Conservation (phyloP, 2,888 invertebrate species). For the Leptothorax acervorum region DNA sequence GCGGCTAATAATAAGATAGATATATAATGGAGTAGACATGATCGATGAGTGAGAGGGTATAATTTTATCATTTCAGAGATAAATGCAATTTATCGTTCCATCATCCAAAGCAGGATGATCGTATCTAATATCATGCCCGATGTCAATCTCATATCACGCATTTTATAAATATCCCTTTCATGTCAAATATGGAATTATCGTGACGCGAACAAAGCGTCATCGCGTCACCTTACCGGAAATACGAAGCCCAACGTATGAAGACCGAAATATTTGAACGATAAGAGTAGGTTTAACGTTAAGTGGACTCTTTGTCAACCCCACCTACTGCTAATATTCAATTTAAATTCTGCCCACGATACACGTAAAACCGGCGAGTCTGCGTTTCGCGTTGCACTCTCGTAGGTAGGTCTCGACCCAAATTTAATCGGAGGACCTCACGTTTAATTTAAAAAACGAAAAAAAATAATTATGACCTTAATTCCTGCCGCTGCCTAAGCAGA, state of each 20-base stretch:
- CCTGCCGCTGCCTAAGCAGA: neutral
- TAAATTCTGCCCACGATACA: slow-evolving; percentile 60
- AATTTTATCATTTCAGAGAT: slow-evolving; percentile 29
- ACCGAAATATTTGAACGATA: slow-evolving; percentile 56
- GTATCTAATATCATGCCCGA: neutral
- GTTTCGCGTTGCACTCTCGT: slow-evolving; percentile 25
- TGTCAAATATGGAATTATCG: slow-evolving; percentile 26
- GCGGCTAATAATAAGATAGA: slow-evolving; percentile 4
- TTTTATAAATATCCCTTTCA: slow-evolving; percentile 24
- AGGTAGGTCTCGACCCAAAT: slow-evolving; percentile 34
- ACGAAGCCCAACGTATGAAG: slow-evolving; percentile 43
- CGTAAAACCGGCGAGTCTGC: slow-evolving; percentile 53
- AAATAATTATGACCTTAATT: slow-evolving; percentile 1
- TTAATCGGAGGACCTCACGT: slow-evolving; percentile 20
- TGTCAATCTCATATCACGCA: slow-evolving; percentile 10
- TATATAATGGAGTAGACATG: slow-evolving; percentile 2
- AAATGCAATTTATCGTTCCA: slow-evolving; percentile 12
- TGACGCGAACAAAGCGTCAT: slow-evolving; percentile 4
- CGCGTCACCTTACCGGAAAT: slow-evolving; percentile 6
- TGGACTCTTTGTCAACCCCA: slow-evolving; percentile 58
- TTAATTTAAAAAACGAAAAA: slow-evolving; percentile 23
- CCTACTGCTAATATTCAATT: slow-evolving; percentile 58
- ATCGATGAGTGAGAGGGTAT: neutral
- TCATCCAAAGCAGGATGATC: slow-evolving; percentile 9
- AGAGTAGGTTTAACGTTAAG: slow-evolving; percentile 49